A percentile compares a stretch with the other conserved stretches of the same genome.
Evolutionary conservation across 2,113 vertebrate genomes (phyloP).

Genomic region (Hippocampus zosterae): DNA sequence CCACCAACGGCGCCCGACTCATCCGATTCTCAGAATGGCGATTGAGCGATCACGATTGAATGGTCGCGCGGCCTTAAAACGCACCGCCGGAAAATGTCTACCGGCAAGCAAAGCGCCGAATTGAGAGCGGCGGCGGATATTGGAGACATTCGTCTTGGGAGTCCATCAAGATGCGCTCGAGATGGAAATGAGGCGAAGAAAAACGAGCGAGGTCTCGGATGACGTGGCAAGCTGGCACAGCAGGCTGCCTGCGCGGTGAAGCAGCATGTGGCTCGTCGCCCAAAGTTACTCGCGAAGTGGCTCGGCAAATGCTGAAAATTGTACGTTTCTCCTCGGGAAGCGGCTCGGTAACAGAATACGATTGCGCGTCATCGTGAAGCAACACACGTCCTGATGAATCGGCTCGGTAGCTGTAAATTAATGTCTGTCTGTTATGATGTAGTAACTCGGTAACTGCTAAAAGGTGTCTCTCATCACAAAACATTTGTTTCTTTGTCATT

Average conservation of each 20-base stretch:
- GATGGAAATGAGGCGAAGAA: neutral
- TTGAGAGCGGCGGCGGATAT: constrained; percentile 8
- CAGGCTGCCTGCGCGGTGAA: neutral
- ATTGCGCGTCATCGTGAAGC: neutral
- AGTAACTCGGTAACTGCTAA: too few species aligned
- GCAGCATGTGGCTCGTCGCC: neutral
- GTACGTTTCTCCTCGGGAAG: neutral
- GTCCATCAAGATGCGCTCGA: constrained; percentile 27
- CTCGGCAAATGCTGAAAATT: neutral
- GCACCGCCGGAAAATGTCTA: neutral
- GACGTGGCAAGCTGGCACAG: neutral
- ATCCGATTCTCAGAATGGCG: constrained; percentile 1
- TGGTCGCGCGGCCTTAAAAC: neutral
- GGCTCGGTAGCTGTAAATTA: too few species aligned
- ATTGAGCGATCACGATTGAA: neutral
- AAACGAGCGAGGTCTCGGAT: neutral
- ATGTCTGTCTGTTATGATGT: too few species aligned
- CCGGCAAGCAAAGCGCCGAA: neutral
- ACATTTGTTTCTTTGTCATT: neutral
- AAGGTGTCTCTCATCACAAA: too few species aligned
- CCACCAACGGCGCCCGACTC: neutral
- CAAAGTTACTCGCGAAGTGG: neutral
- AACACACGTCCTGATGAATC: neutral
- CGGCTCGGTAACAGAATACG: neutral
- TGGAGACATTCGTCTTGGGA: constrained; percentile 32